phyloP scores from a whole-genome alignment of 2,797 vertebrate species.

The Enteromius thamalakanensis region DNA sequence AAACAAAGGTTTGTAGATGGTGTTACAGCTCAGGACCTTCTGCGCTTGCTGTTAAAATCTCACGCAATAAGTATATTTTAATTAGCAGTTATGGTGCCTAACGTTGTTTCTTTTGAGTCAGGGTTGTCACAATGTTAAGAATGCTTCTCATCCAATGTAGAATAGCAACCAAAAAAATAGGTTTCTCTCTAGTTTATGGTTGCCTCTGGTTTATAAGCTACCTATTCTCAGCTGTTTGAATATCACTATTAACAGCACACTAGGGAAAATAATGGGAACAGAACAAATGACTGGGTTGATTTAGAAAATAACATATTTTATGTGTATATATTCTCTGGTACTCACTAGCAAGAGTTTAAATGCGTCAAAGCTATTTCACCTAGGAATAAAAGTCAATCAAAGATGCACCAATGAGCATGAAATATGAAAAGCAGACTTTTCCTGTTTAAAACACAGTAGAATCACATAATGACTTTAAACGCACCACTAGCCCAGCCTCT shows the following conservation, averaged over 20 bases:
- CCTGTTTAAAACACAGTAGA: conserved; percentile 55
- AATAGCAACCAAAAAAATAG: not conserved
- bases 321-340: too few relatives aligned
- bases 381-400: conserved; percentile 66
- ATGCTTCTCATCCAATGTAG: not conserved
- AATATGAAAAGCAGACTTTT: conserved; percentile 70
- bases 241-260: not conserved
- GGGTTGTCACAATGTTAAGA: not conserved
- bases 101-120: not conserved
- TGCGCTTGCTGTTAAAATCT: not conserved
- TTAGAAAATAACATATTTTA: not conserved
- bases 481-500: conserved; percentile 50
- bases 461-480: conserved; percentile 70
- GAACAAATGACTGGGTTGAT: not conserved
- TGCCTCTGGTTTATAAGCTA: not conserved
- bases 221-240: not conserved
- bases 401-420: conserved; percentile 69
- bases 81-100: not conserved
- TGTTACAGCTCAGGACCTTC: not conserved
- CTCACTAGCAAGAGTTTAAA: conserved; percentile 4
- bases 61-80: not conserved
- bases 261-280: not conserved
- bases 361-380: conserved; percentile 67
- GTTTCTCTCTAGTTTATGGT: not conserved
- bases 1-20: not conserved